Base-by-base conservation (phyloP, 2,797 vertebrate genomes). In the Chiroxiphia lanceolata region DNA sequence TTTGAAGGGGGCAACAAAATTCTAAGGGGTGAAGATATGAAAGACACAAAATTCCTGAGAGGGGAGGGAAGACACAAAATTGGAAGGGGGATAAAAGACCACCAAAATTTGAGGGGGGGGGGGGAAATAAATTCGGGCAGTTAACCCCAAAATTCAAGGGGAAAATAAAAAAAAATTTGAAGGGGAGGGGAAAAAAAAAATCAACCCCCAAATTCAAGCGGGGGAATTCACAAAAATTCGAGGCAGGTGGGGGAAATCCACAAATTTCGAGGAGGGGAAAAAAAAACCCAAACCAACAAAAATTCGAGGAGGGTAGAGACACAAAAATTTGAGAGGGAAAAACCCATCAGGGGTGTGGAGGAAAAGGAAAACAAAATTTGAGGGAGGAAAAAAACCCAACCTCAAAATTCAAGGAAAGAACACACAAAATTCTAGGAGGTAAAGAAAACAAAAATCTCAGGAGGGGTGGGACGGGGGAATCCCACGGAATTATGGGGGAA, bases 321-420 rank as follows among this genome's bases (percentile, higher is more conserved):
- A 50, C 15, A 44, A 50, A 12, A 57, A 29, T n/a, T 42, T 6
- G 7, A 56, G 22, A 7, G 7, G 1, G 2, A 34, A 75, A 53
- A 40, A 1, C 9, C 5, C 34, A 31, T 25, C 9, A 8, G 15
- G 9, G 15, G 57, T 12, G 25, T 19, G 19, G 29, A 15, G 15
- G 8, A 6, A 23, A n/a, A n/a, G 21, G 11, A n/a, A n/a, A 56
- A 51, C 6, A 31, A 22, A 45, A n/a, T 45, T 13, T 26, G 22
- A n/a, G 22, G 8, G 10, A 3, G 10, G 2, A 6, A 18, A 11
- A 54, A 53, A 69, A 13, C n/a, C n/a, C n/a, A 23, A 0, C 7
- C 18, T 22, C 34, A 68, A 20, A 63, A 69, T 36, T 16, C 18
- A 6, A 47, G 26, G 22, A 8, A 68, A 3, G 8, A 17, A 27